A percentile compares a stretch with the other conserved stretches of the same genome.
Evolutionary conservation across 2,113 vertebrate genomes (phyloP).

Genomic region (Hippolais icterina): DNA sequence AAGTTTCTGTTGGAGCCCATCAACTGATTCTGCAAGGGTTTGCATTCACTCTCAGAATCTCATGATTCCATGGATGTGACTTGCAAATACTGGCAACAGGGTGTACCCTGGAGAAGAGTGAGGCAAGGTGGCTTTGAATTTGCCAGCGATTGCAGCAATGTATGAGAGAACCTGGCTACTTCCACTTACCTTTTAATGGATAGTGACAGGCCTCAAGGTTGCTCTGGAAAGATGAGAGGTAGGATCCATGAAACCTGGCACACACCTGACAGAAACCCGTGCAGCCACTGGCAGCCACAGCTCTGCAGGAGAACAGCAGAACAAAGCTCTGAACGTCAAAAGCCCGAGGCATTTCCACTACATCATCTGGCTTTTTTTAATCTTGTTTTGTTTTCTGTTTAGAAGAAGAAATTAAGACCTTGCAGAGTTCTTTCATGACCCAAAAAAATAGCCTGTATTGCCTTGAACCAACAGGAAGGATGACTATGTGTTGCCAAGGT

Average conservation of each 20-base stretch:
- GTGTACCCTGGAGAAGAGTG: background rate
- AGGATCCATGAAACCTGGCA: background rate
- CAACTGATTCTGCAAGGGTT: background rate
- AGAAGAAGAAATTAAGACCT: background rate
- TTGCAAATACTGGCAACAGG: background rate
- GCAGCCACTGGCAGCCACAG: background rate
- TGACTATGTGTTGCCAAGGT: background rate
- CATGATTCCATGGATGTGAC: background rate
- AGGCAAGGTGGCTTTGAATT: background rate
- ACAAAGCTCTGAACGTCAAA: background rate
- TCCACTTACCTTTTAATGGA: background rate
- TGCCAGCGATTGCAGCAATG: background rate
- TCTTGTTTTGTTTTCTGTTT: background rate
- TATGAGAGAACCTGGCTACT: background rate
- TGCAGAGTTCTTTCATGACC: background rate
- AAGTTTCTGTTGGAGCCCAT: background rate
- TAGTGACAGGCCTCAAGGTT: background rate
- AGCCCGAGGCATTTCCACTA: background rate
- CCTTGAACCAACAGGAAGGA: background rate
- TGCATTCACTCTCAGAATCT: background rate
- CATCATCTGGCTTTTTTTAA: background rate
- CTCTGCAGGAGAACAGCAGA: background rate
- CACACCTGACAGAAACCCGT: background rate
- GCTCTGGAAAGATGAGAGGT: background rate
- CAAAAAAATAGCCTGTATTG: background rate